These are phyloP conservation scores for Phylloscopus trochiloides DNA, from an alignment of 2,113 vertebrate species.

Conservation along the genomic window DNA sequence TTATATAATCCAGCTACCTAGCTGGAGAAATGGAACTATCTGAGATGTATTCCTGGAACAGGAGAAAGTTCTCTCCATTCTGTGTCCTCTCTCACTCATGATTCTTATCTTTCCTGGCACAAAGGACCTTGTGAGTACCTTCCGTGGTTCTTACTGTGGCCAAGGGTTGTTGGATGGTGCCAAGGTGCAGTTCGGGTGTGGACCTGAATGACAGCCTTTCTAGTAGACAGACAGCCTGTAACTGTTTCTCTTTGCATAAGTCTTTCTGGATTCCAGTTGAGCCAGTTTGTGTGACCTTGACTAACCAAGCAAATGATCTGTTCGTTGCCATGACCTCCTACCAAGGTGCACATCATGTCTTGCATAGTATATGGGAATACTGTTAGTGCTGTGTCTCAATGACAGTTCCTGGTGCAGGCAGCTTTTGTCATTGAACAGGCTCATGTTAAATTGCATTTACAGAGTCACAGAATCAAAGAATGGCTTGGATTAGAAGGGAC, in stretches of 20 bases:
- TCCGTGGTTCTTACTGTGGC: neutral
- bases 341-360: fast-evolving
- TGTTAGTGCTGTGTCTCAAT: neutral
- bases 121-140: neutral
- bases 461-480: neutral
- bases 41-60: neutral
- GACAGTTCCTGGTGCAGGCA: neutral
- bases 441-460: neutral
- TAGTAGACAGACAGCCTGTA: neutral
- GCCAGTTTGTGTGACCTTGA: neutral
- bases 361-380: neutral
- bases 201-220: neutral
- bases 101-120: neutral
- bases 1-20: neutral
- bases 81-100: neutral
- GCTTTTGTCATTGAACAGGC: neutral
- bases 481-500: neutral
- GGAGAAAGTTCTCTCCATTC: neutral
- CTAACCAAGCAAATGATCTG: neutral
- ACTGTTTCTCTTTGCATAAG: neutral
- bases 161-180: neutral
- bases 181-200: fast-evolving
- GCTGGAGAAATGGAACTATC: neutral
- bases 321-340: neutral
- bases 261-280: neutral